Percentiles rank a stretch among this genome's conserved stretches.
phyloP scores from a whole-genome alignment of 1,140 invertebrate genomes.

The Pogonognathellus flavescens region DNA sequence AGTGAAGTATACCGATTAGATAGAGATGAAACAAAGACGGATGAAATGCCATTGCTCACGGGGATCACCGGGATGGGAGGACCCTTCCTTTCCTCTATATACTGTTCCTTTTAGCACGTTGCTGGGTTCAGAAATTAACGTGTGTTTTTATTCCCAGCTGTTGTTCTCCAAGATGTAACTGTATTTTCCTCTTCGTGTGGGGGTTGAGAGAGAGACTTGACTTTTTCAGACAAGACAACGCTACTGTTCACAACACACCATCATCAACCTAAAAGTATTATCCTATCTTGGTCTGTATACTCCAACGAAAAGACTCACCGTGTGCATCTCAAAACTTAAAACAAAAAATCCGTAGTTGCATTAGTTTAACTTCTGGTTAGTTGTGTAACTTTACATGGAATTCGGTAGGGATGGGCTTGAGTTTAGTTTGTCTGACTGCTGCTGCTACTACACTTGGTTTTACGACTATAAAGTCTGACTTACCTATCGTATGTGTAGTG shows the following conservation, averaged over 20 bases:
- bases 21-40: slow-evolving; percentile 44
- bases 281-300: too few species aligned
- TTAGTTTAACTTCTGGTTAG: not conserved
- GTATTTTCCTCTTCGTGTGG: slow-evolving; percentile 46
- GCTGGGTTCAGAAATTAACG: slow-evolving; percentile 56
- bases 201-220: slow-evolving; percentile 49
- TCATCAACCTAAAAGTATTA: slow-evolving; percentile 6
- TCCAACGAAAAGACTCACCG: too few species aligned
- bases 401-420: not conserved
- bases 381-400: not conserved
- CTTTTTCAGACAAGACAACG: slow-evolving; percentile 46
- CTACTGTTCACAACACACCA: slow-evolving; percentile 7
- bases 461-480: too few species aligned
- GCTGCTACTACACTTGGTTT: too few species aligned
- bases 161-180: slow-evolving; percentile 54
- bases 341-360: slow-evolving; percentile 29
- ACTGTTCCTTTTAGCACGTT: slow-evolving; percentile 40
- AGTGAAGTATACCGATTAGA: not conserved
- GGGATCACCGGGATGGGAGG: slow-evolving; percentile 50
- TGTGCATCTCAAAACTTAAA: not conserved
- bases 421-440: too few species aligned
- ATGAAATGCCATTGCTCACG: slow-evolving; percentile 50
- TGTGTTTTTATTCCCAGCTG: slow-evolving; percentile 63
- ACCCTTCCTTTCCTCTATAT: slow-evolving; percentile 45
- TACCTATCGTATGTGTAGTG: too few species aligned